A percentile compares a stretch with the other conserved stretches of the same genome.
These are phyloP conservation scores for Sitobion miscanthi DNA, from an alignment of 1,140 invertebrate genomes.

Conservation along the genomic window DNA sequence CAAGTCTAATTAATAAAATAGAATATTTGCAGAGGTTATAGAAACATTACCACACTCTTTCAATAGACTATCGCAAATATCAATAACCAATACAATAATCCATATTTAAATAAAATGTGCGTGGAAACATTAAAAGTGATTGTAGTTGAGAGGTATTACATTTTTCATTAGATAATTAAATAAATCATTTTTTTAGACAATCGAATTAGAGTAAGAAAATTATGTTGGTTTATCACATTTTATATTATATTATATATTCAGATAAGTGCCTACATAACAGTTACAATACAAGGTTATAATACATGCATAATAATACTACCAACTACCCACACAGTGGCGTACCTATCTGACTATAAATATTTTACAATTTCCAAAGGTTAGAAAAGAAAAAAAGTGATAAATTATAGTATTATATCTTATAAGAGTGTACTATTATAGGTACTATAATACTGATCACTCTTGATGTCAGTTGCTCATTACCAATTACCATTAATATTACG, in stretches of 20 bases:
- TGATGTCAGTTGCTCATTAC: not conserved
- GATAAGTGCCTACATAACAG: not conserved
- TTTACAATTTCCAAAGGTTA: not conserved
- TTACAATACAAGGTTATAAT: conserved; percentile 17
- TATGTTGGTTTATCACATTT: not conserved
- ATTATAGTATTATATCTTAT: not conserved
- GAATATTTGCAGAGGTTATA: not conserved
- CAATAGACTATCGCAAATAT: too few relatives aligned
- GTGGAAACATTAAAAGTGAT: not conserved
- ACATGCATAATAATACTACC: not conserved
- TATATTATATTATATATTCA: not conserved
- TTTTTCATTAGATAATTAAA: not conserved
- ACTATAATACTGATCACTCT: not conserved
- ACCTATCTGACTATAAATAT: conserved; percentile 2
- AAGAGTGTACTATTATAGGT: not conserved
- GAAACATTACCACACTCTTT: not conserved
- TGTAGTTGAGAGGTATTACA: rapidly evolving
- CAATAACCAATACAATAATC: not conserved
- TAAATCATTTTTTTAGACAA: not conserved
- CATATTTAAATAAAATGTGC: not conserved
- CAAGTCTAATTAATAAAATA: not conserved
- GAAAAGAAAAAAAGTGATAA: not conserved
- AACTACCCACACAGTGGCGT: not conserved
- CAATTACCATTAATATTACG: not conserved
- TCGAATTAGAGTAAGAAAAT: not conserved